These are phyloP conservation scores for Dromas ardeola DNA, from an alignment of 2,113 vertebrate genomes.

Conservation along the genomic window DNA sequence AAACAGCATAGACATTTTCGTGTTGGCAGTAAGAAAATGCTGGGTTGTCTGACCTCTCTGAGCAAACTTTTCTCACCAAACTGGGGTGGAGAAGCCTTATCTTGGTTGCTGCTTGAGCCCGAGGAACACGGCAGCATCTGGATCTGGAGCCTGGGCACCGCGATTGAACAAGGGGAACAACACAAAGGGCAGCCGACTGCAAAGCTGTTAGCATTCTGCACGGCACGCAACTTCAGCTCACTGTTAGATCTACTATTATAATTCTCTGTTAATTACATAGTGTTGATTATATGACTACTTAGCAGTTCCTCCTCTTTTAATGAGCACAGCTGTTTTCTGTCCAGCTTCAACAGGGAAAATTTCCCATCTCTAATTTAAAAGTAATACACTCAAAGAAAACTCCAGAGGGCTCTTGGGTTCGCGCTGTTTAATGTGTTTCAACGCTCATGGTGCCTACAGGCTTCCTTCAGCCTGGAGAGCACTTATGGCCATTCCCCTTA, in stretches of 20 bases:
- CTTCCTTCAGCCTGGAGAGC: not conserved
- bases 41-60: not conserved
- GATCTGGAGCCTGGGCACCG: not conserved
- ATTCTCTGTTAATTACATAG: constrained; percentile 66
- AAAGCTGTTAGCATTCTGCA: constrained; percentile 1
- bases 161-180: not conserved
- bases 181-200: not conserved
- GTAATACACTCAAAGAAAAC: constrained; percentile 56
- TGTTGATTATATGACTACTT: constrained; percentile 66
- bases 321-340: constrained; percentile 74
- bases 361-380: constrained; percentile 64
- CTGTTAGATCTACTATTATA: constrained; percentile 23
- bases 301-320: constrained; percentile 67
- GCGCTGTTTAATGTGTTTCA: constrained; percentile 14
- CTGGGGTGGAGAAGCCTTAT: not conserved
- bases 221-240: not conserved
- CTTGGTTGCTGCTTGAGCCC: not conserved
- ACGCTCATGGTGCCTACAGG: not conserved
- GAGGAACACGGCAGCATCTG: not conserved
- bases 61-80: not conserved
- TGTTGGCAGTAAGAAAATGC: not conserved
- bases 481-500: not conserved
- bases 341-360: constrained; percentile 64
- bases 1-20: rapidly evolving
- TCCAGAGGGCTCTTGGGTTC: constrained; percentile 53